Evolutionary conservation across 2,113 vertebrate species (phyloP), one percentile per base, ranked within the genome.

Genomic region (Poecile atricapillus): DNA sequence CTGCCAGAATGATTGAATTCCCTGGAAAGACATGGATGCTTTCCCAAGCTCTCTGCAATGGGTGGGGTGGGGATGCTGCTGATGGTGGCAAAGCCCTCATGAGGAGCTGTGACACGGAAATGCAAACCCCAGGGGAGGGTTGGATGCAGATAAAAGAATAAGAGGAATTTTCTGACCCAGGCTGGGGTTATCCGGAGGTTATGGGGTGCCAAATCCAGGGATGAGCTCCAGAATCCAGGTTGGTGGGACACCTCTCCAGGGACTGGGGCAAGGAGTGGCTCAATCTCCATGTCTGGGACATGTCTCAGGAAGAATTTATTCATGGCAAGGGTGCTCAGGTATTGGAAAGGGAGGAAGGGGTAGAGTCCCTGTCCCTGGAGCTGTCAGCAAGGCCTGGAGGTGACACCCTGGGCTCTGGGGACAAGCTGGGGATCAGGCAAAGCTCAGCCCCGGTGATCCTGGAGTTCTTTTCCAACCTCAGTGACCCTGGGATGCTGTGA

Each of bases 231-330:
- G 71, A 27, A 68, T 44, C 27, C 3, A 1, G 30, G 15, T 16
- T 31, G 50, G 41, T 39, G 3, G n/a, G 50, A 70, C 41, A 18
- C 15, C 52, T 89, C 55, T 5, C 5, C 2, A 5, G 43, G 58
- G 39, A 11, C 70, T 4, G 5, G 41, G 20, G 6, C 20, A 21
- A 68, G 59, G 24, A 8, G 33, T 24, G 74, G 46, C 5, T 52
- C 55, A 9, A 7, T 18, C 24, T 25, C 37, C 23, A 8, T 0
- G 0, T 11, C 31, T 63, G 53, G 43, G 30, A 47, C 9, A 3
- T 0, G 11, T 25, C 56, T 63, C 30, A 41, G 84, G 24, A 16
- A 12, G 47, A 28, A 70, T 11, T 70, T 24, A 7, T 46, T 1
- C 39, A 5, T 31, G n/a, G 23, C 19, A 86, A 44, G 7, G 11